Conservation (phyloP, 2,113 vertebrate species). For the Clarias batrachus region DNA sequence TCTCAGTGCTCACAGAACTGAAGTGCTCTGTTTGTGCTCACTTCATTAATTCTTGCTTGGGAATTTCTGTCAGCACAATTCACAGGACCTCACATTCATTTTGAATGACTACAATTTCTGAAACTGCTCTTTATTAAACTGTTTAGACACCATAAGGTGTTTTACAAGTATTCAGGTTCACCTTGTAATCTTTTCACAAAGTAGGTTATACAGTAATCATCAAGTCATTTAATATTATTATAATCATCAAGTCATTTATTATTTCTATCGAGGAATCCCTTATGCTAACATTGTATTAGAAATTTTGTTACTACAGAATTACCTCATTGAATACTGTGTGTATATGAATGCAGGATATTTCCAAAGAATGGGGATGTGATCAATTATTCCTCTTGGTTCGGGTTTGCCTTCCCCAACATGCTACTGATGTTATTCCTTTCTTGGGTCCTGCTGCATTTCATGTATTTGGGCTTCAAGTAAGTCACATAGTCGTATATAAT, state of each 20-base stretch:
- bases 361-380: conserved; percentile 83
- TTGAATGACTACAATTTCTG: neutral
- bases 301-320: neutral
- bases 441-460: conserved; percentile 82
- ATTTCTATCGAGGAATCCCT: neutral
- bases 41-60: neutral
- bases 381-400: conserved; percentile 92
- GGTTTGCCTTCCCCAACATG: conserved; percentile 84
- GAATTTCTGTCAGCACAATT: neutral
- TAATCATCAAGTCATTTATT: neutral
- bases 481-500: conserved; percentile 55
- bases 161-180: neutral
- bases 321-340: neutral
- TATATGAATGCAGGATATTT: conserved; percentile 76
- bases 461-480: conserved; percentile 89
- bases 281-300: neutral
- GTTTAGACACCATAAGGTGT: neutral
- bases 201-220: too few relatives aligned
- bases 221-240: too few relatives aligned
- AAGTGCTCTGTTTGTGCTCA: neutral
- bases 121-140: neutral
- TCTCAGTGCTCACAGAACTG: too few relatives aligned
- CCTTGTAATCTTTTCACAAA: neutral
- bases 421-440: conserved; percentile 75
- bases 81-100: neutral